Percentiles rank a stretch among this genome's conserved stretches.
phyloP scores from a whole-genome alignment of 1,140 invertebrate species.

The Parapsyche elsis region DNA sequence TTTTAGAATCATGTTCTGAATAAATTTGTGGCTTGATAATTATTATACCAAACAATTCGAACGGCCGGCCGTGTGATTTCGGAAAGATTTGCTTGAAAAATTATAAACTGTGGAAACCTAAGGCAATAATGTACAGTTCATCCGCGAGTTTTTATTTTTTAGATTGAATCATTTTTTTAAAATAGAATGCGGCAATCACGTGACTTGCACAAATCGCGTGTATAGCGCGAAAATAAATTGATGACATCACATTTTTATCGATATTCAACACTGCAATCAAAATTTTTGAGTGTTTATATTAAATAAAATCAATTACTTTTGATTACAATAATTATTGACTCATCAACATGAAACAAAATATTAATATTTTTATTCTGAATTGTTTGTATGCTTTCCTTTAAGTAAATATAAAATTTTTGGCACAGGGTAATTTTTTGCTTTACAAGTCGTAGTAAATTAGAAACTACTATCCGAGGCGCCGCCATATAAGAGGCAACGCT shows the following conservation, averaged over 20 bases:
- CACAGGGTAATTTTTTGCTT: constrained; percentile 16
- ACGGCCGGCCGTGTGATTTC: neutral
- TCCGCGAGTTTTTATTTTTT: neutral
- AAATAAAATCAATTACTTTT: too few relatives aligned
- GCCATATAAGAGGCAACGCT: constrained; percentile 9
- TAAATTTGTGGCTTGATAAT: neutral
- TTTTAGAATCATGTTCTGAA: neutral
- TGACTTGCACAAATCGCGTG: neutral
- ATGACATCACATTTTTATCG: neutral
- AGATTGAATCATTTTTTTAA: neutral
- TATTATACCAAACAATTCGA: constrained; percentile 9
- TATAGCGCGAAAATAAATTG: neutral
- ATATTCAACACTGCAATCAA: too few relatives aligned
- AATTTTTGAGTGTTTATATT: too few relatives aligned
- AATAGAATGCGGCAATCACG: neutral
- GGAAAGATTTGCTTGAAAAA: too few relatives aligned
- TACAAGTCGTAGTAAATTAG: constrained; percentile 29
- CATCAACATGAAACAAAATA: too few relatives aligned
- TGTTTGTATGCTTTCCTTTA: neutral
- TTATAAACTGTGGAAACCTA: too few relatives aligned
- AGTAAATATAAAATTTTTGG: neutral
- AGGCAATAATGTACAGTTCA: too few relatives aligned
- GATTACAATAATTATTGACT: too few relatives aligned
- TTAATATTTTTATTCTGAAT: too few relatives aligned
- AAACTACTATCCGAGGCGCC: constrained; percentile 17